These are phyloP conservation scores for Amphilophus citrinellus DNA, from an alignment of 2,113 vertebrate species.

Conservation along the genomic window DNA sequence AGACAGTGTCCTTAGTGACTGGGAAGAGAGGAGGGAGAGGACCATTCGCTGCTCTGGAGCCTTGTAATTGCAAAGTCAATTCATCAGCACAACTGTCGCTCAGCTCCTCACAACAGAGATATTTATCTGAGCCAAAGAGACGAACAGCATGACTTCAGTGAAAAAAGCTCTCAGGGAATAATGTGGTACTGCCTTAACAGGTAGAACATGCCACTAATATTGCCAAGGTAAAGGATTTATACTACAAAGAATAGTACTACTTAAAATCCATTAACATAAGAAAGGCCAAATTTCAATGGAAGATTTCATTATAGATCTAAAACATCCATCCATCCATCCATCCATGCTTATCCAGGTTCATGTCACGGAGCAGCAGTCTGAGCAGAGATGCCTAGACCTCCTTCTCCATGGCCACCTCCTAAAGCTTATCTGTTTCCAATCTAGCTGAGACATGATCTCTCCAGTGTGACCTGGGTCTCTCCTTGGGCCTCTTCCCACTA, in stretches of 20 bases:
- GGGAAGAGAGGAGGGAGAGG: slow-evolving; percentile 25
- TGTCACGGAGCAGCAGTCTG: background rate
- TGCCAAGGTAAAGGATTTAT: background rate
- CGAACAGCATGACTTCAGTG: slow-evolving; percentile 39
- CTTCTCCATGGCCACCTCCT: background rate
- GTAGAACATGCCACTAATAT: background rate
- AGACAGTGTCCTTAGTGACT: slow-evolving; percentile 71
- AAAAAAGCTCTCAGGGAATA: slow-evolving; percentile 24
- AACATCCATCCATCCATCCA: background rate
- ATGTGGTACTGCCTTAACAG: slow-evolving; percentile 14
- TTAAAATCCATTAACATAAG: slow-evolving; percentile 8
- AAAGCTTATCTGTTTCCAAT: too few species aligned
- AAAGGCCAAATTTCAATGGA: background rate
- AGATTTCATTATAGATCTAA: slow-evolving; percentile 8
- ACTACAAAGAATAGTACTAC: background rate
- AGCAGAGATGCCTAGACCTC: background rate
- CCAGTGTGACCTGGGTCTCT: background rate
- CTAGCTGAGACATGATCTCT: background rate
- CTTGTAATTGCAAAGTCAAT: slow-evolving; percentile 61
- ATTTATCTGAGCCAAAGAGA: slow-evolving; percentile 53
- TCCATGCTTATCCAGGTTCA: background rate
- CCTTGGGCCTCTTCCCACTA: background rate
- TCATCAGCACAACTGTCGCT: slow-evolving; percentile 39
- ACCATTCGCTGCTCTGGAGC: slow-evolving; percentile 54
- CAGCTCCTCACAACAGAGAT: slow-evolving; percentile 43